phyloP scores from a whole-genome alignment of 2,797 vertebrate species.

The Danionella dracula region DNA sequence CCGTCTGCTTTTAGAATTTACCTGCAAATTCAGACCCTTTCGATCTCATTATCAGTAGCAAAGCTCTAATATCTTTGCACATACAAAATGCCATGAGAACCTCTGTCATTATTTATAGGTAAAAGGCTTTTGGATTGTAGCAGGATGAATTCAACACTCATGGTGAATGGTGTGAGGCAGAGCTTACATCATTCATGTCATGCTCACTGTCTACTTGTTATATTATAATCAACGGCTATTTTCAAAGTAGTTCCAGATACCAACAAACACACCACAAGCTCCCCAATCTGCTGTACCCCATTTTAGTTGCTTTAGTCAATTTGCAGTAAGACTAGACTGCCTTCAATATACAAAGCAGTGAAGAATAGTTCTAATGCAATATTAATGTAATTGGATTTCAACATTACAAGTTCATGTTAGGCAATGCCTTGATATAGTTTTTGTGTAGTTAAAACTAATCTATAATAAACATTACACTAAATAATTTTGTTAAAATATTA shows the following conservation, averaged over 20 bases:
- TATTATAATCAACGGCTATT: neutral
- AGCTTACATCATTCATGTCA: neutral
- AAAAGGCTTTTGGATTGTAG: neutral
- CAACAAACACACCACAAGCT: neutral
- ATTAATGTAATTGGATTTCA: too few relatives aligned
- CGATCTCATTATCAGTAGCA: conserved; percentile 20
- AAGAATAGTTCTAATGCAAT: too few relatives aligned
- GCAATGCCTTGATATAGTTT: too few relatives aligned
- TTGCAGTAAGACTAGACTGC: conserved; percentile 60
- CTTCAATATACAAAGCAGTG: conserved; percentile 62
- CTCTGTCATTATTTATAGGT: conserved; percentile 10
- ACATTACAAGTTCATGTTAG: too few relatives aligned
- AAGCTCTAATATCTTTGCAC: conserved; percentile 4
- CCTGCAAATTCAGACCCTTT: conserved; percentile 18
- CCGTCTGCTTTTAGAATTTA: conserved; percentile 10
- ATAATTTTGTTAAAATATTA: too few relatives aligned
- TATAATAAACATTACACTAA: too few relatives aligned
- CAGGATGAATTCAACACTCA: neutral
- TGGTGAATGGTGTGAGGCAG: neutral
- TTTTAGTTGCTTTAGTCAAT: conserved; percentile 68
- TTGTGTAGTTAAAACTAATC: too few relatives aligned
- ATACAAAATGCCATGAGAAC: neutral
- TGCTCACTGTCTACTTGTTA: neutral
- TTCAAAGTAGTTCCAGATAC: conserved; percentile 7
- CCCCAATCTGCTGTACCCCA: conserved; percentile 1